Base-by-base conservation (phyloP, 2,888 invertebrate species). In the Lepidocyrtoides sp. region DNA sequence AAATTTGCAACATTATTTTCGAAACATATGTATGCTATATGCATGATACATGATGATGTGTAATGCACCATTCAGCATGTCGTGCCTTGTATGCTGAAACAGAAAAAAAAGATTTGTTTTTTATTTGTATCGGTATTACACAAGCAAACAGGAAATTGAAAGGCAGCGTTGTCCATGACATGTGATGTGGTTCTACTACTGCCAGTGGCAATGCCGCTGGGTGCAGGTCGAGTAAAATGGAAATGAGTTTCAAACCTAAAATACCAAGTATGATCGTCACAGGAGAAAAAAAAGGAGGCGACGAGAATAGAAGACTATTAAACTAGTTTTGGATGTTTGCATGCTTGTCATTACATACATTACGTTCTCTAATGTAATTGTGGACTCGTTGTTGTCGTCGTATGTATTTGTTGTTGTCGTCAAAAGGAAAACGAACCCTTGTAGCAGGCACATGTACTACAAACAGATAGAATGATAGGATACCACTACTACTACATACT, bases 271-370 rank as follows among this genome's bases (percentile, higher is more conserved):
- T 20, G 44, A n/a, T 75, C 17, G 66, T 14, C 5, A 32, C 14
- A 44, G 75, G 3, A 75, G 12, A 23, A 44, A 41, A 77, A 20
- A 51, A 23, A 77, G 57, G 26, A 20, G 32, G 41, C 32, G 60
- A 75, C 41, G 20, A 66, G 14, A 5, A 63, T 1, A 23, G 29
- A 14, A 51, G 2, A 44, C 14, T 36, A 77, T 54, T 48, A 51
- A 79, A 75, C 48, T 79, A 79, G 17, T 79, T 83, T 83, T 32
- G 32, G 17, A 32, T 69, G 23, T 69, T 44, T 69, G 66, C 83
- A 66, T 66, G 66, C 32, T 66, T 66, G 66, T 32, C 66, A 36
- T 66, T 66, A 66, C 48, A 48, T 83, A 32, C 32, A 66, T 66
- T 66, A 66, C 32, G 32, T 14, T 17, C 36, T 36, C 32, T 66